phyloP scores from a whole-genome alignment of 2,888 invertebrate species.

The Heliconius erato region DNA sequence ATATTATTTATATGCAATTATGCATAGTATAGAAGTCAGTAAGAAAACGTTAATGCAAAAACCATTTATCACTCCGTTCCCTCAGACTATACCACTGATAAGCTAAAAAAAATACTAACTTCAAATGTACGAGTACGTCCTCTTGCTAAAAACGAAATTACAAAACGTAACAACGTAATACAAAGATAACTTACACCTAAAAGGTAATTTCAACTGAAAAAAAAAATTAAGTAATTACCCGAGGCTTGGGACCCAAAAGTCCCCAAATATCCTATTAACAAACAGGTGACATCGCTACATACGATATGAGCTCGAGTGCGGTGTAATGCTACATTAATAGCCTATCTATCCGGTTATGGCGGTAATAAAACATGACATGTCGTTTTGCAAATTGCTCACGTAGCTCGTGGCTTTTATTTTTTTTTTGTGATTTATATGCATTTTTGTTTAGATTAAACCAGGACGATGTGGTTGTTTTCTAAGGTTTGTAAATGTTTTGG shows the following conservation, averaged over 20 bases:
- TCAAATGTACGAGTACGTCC: too few relatives aligned
- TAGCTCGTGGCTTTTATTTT: slow-evolving; percentile 18
- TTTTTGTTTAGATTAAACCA: neutral
- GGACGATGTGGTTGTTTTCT: neutral
- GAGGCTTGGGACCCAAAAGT: neutral
- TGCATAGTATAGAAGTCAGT: too few relatives aligned
- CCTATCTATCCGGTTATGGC: slow-evolving; percentile 23
- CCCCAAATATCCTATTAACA: slow-evolving; percentile 21
- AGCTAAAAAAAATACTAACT: too few relatives aligned
- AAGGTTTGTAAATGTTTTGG: too few relatives aligned
- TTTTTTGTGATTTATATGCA: slow-evolving; percentile 12
- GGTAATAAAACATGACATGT: slow-evolving; percentile 26
- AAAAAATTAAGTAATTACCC: neutral
- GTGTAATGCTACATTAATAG: slow-evolving; percentile 20
- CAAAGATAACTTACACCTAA: neutral
- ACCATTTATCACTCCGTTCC: too few relatives aligned
- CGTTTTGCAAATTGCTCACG: slow-evolving; percentile 29
- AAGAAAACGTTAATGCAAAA: too few relatives aligned
- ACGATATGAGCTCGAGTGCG: neutral
- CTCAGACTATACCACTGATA: too few relatives aligned
- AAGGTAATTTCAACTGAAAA: neutral
- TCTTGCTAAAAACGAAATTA: too few relatives aligned
- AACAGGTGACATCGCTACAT: neutral
- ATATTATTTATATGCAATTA: too few relatives aligned
- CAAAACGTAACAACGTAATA: neutral